Percentiles rank a stretch among this genome's conserved stretches.
Conservation (phyloP, 2,113 vertebrate species). For the Dunckerocampus dactyliophorus region DNA sequence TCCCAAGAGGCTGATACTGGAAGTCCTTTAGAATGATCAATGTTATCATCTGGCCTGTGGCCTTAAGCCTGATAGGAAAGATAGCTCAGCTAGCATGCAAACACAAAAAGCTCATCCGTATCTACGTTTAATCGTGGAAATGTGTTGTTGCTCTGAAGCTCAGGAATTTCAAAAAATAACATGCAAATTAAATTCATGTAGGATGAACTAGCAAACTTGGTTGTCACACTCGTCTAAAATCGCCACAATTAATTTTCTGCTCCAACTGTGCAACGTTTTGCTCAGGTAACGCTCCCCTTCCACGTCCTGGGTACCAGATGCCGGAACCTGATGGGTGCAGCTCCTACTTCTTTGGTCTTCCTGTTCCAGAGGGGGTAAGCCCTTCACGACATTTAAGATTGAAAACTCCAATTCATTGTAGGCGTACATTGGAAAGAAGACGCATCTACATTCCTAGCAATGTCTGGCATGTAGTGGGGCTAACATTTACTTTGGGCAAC, state of each 20-base stretch:
- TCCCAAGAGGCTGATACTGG: background rate
- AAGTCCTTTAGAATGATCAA: conserved; percentile 15
- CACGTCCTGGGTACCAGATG: conserved; percentile 82
- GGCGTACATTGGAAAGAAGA: background rate
- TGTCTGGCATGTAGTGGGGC: too few relatives aligned
- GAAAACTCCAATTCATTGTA: background rate
- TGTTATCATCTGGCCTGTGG: conserved; percentile 57
- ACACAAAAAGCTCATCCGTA: too few relatives aligned
- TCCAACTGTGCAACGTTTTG: background rate
- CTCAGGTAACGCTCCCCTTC: conserved; percentile 85
- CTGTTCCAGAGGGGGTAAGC: conserved; percentile 82
- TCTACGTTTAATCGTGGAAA: too few relatives aligned
- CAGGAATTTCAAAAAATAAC: background rate
- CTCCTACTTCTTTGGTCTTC: conserved; percentile 89
- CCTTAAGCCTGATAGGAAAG: conserved; percentile 26
- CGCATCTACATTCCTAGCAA: too few relatives aligned
- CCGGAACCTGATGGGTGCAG: conserved; percentile 87
- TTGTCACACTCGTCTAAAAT: too few relatives aligned
- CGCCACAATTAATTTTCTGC: too few relatives aligned
- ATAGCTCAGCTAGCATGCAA: background rate
- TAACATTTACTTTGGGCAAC: too few relatives aligned
- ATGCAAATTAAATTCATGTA: too few relatives aligned
- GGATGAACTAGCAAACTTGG: too few relatives aligned
- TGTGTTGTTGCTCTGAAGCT: too few relatives aligned
- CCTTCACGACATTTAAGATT: background rate